Conservation (phyloP, 1,140 invertebrate genomes). For the Cydia splendana region DNA sequence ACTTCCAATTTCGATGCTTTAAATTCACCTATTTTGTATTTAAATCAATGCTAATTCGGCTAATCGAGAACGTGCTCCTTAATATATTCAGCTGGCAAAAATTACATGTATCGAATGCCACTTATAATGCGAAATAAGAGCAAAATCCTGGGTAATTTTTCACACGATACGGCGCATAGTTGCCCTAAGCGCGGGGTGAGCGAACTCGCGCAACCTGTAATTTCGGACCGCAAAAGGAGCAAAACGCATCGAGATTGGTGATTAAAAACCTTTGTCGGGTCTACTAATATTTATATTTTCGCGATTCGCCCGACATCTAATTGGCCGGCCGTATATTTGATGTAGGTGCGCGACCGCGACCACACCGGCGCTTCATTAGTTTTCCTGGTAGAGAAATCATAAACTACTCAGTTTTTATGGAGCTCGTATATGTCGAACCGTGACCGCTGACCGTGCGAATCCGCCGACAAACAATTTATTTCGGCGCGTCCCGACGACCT, state of each 20-base stretch:
- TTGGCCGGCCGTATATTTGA: slow-evolving; percentile 65
- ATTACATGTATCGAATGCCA: slow-evolving; percentile 73
- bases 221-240: slow-evolving; percentile 78
- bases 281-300: slow-evolving; percentile 80
- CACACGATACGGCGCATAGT: slow-evolving; percentile 76
- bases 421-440: slow-evolving; percentile 63
- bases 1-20: slow-evolving; percentile 41
- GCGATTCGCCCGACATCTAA: slow-evolving; percentile 76
- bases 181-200: slow-evolving; percentile 76
- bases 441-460: slow-evolving; percentile 48
- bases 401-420: slow-evolving; percentile 67
- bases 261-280: slow-evolving; percentile 80
- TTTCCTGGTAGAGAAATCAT: slow-evolving; percentile 76
- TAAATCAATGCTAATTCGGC: slow-evolving; percentile 44
- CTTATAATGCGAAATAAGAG: slow-evolving; percentile 72
- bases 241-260: slow-evolving; percentile 75
- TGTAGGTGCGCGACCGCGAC: slow-evolving; percentile 45
- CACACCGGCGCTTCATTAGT: slow-evolving; percentile 69
- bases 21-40: slow-evolving; percentile 7
- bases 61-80: slow-evolving; percentile 50
- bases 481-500: background rate
- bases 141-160: slow-evolving; percentile 74
- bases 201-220: slow-evolving; percentile 74
- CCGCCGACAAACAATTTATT: slow-evolving; percentile 50
- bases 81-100: slow-evolving; percentile 63